Percentiles rank a stretch among this genome's conserved stretches.
Evolutionary conservation across 2,888 invertebrate genomes (phyloP).

Genomic region (Rhagonycha lutea): DNA sequence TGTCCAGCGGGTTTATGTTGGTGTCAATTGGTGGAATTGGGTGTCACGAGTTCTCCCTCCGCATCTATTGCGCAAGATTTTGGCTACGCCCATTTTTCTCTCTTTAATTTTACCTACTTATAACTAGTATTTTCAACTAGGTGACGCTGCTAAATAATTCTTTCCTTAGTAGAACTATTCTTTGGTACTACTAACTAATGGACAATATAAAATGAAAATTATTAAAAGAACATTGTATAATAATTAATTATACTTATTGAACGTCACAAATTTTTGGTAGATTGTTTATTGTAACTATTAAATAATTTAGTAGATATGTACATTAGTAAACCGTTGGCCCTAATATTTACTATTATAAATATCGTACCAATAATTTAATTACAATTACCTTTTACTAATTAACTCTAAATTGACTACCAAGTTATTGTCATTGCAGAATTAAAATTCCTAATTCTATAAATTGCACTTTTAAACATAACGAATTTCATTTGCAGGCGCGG

Average conservation of each 20-base stretch:
- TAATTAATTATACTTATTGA: not conserved
- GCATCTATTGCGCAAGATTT: no score
- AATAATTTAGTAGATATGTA: conserved; percentile 33
- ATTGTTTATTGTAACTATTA: not conserved
- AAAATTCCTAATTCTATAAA: conserved; percentile 33
- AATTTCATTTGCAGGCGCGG: conserved; percentile 14
- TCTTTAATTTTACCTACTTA: no score
- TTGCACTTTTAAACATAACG: conserved; percentile 35
- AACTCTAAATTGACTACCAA: conserved; percentile 41
- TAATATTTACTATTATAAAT: conserved; percentile 47
- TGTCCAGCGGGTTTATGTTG: no score
- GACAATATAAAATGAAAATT: not conserved
- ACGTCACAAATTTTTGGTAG: not conserved
- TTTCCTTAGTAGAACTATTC: not conserved
- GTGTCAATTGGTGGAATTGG: no score
- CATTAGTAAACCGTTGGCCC: conserved; percentile 50
- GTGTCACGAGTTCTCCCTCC: no score
- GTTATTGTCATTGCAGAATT: conserved; percentile 43
- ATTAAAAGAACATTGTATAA: not conserved
- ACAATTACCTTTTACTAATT: conserved; percentile 7
- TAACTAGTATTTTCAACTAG: no score
- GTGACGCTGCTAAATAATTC: not conserved
- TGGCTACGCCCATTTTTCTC: no score
- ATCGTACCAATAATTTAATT: conserved; percentile 21
- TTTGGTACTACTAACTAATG: not conserved